Base-by-base conservation (phyloP, 2,888 invertebrate species). In the Sphaerophoria rueppellii region DNA sequence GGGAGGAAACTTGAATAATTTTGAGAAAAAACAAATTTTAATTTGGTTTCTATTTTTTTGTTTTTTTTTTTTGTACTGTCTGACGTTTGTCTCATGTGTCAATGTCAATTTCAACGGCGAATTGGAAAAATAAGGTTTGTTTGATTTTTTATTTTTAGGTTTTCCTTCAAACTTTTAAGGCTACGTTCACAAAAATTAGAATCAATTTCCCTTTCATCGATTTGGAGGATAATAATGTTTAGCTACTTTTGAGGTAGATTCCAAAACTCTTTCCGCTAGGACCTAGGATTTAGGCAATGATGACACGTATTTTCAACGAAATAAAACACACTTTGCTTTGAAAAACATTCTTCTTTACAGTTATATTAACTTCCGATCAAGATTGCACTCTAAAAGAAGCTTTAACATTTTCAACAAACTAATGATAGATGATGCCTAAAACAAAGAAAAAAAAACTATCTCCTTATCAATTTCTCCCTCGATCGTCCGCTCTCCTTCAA, bases 401-500 rank as follows among this genome's bases (percentile, higher is more conserved):
- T 52, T 65, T 35, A 65, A 65, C 37, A 65, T 52, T 52, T 65
- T 16, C 65, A 65, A 65, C 52, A 52, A 65, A 65, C 16, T 16
- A 34, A 63, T 16, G 0, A 52, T 37, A 50, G 37, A 52, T 65
- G 50, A 35, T 34, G 12, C 37, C 34, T 48, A 65, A 55, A 63
- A 34, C 48, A 16, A 65, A 63, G 52, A 35, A n/a, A 9, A n/a
- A n/a, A 24, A 24, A 24, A 24, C 24, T 14, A 4, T 50, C 50
- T 32, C 9, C 2, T 40, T 14, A 63, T 63, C 9, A 34, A 14
- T 24, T 9, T 46, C 46, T 61, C 46, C 34, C 12, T 50, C 7
- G 14, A 5, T 16, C 16, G 12, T 0, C 2, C 11, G 7, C 6
- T 60, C 40, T 60, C 16, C 43, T 11, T 12, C 7, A 43, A 0